Percentiles rank a stretch among this genome's conserved stretches.
Conservation (phyloP, 2,113 vertebrate genomes). For the Panthera uncia region DNA sequence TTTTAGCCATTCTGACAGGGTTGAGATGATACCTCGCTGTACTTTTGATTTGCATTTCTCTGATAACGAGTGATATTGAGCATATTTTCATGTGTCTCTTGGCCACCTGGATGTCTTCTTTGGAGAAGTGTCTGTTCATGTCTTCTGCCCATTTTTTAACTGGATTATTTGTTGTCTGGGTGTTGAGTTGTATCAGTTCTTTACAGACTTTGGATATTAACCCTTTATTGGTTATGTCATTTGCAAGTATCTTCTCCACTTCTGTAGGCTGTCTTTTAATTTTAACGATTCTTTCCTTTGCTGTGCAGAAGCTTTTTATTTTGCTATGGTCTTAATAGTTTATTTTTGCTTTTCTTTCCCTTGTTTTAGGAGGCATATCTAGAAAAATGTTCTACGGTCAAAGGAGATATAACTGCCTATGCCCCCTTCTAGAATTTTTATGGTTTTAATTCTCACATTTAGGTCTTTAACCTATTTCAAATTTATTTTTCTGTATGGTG, state of each 20-base stretch:
- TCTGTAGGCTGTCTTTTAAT: not conserved
- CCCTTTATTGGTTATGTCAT: not conserved
- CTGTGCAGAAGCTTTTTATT: not conserved
- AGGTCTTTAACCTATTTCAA: not conserved
- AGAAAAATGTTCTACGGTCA: not conserved
- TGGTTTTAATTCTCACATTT: not conserved
- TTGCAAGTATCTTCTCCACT: not conserved
- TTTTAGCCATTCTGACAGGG: not conserved
- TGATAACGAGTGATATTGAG: not conserved
- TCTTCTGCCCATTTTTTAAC: not conserved
- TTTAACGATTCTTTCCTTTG: not conserved
- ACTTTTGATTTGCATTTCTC: not conserved
- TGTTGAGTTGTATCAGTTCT: not conserved
- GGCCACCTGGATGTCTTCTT: not conserved
- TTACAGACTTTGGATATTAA: not conserved
- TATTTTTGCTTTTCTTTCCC: not conserved
- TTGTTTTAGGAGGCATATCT: not conserved
- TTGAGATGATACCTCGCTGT: not conserved
- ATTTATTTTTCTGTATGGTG: not conserved
- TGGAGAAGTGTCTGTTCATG: not conserved
- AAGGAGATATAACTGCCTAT: not conserved
- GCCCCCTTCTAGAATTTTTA: not conserved
- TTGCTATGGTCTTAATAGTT: not conserved
- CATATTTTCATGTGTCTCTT: not conserved
- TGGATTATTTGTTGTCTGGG: not conserved